Conservation (phyloP, 1,140 invertebrate genomes). For the Zaprionus tsacasi region DNA sequence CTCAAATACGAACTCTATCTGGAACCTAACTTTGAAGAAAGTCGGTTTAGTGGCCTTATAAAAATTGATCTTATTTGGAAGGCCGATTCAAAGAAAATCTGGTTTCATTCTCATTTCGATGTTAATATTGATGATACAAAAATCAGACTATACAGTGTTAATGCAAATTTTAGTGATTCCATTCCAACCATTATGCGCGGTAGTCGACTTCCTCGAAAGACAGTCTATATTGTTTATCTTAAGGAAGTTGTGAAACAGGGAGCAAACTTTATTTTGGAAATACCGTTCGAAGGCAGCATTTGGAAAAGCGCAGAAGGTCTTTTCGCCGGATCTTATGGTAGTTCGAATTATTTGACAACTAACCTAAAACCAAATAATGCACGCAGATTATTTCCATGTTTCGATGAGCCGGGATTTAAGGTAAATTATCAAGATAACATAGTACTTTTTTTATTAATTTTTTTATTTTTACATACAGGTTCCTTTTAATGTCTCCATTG, state of each 20-base stretch:
- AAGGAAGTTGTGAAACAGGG: conserved; percentile 85
- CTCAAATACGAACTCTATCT: conserved; percentile 87
- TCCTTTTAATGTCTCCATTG: conserved; percentile 88
- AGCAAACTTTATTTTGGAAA: conserved; percentile 85
- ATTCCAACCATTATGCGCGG: conserved; percentile 50
- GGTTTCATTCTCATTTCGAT: conserved; percentile 87
- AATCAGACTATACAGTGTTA: conserved; percentile 59
- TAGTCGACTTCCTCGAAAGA: conserved; percentile 85
- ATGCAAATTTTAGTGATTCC: conserved; percentile 42
- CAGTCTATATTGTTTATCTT: conserved; percentile 85
- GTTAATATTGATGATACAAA: conserved; percentile 85
- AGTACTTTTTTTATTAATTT: neutral
- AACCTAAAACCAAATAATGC: conserved; percentile 93
- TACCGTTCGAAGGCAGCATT: conserved; percentile 87
- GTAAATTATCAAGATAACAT: conserved; percentile 24
- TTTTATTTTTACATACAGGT: conserved; percentile 74
- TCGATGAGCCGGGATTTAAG: conserved; percentile 95
- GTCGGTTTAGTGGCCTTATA: conserved; percentile 86
- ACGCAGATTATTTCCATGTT: conserved; percentile 94
- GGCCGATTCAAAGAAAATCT: conserved; percentile 86
- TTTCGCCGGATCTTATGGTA: conserved; percentile 87
- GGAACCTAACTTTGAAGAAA: conserved; percentile 86
- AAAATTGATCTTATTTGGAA: conserved; percentile 87
- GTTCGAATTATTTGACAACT: conserved; percentile 87
- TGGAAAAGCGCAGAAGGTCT: conserved; percentile 86